Conservation (phyloP, 2,113 vertebrate genomes). For the Clinocottus analis region DNA sequence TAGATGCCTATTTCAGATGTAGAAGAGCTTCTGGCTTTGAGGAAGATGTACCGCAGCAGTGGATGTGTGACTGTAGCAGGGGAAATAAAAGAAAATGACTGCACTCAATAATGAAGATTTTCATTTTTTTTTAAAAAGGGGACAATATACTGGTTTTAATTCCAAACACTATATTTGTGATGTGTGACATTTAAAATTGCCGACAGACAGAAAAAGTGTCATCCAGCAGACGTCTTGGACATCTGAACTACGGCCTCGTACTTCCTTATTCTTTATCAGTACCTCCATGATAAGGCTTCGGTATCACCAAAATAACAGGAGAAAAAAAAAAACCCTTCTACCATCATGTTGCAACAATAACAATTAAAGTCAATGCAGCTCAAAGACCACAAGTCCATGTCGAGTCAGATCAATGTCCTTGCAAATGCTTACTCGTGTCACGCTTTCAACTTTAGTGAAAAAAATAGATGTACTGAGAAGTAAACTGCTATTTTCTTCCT, state of each 20-base stretch:
- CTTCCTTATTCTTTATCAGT: neutral
- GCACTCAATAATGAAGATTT: neutral
- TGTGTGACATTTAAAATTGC: constrained; percentile 3
- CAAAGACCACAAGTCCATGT: neutral
- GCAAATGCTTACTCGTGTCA: neutral
- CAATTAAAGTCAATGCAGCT: neutral
- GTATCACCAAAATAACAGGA: neutral
- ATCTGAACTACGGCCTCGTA: neutral
- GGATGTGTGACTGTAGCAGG: neutral
- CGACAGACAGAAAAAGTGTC: neutral
- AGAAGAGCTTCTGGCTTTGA: constrained; percentile 1
- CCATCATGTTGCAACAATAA: neutral
- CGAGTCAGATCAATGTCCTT: neutral
- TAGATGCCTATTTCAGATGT: neutral
- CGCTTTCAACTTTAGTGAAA: neutral
- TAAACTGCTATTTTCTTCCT: constrained; percentile 23
- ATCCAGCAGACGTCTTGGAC: neutral
- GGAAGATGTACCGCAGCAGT: neutral
- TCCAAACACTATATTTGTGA: neutral
- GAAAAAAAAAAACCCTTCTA: neutral
- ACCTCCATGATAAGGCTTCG: no score
- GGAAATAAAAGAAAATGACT: constrained; percentile 7
- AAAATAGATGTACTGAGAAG: neutral
- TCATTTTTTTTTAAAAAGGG: neutral
- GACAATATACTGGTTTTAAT: neutral